Conservation (phyloP, 2,113 vertebrate species). For the Zosterops borbonicus region DNA sequence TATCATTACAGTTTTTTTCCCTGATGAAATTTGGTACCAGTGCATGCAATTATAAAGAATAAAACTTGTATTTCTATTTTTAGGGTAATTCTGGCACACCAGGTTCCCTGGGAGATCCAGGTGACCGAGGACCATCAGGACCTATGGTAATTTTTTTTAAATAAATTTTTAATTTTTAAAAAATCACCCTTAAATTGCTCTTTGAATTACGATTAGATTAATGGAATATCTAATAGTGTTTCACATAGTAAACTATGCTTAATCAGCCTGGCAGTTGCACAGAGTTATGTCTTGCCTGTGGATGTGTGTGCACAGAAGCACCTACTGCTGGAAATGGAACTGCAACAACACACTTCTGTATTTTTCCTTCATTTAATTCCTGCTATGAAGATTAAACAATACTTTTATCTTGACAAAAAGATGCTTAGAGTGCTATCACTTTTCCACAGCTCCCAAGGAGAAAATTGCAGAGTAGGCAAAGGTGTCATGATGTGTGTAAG, state of each 20-base stretch:
- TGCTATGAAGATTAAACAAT: not conserved
- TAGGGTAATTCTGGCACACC: slow-evolving; percentile 79
- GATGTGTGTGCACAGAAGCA: not conserved
- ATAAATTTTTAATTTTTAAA: not conserved
- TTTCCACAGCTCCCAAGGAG: not conserved
- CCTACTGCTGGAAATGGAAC: not conserved
- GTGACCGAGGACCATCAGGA: slow-evolving; percentile 78
- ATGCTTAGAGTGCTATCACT: not conserved
- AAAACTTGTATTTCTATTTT: slow-evolving; percentile 33
- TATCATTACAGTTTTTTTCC: not conserved
- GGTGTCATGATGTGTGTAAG: not conserved
- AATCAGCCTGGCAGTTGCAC: not conserved
- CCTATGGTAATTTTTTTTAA: slow-evolving; percentile 68
- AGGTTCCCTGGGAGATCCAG: slow-evolving; percentile 74
- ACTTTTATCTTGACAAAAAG: not conserved
- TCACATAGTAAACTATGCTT: not conserved
- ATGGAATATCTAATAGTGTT: not conserved
- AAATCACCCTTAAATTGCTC: not conserved
- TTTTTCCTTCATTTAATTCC: not conserved
- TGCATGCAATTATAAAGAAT: not conserved
- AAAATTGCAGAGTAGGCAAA: not conserved
- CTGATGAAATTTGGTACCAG: not conserved
- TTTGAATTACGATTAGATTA: not conserved
- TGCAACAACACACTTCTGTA: not conserved
- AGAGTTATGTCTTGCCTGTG: not conserved